Base-by-base conservation (phyloP, 2,797 vertebrate species). In the Arrhamphus sclerolepis region DNA sequence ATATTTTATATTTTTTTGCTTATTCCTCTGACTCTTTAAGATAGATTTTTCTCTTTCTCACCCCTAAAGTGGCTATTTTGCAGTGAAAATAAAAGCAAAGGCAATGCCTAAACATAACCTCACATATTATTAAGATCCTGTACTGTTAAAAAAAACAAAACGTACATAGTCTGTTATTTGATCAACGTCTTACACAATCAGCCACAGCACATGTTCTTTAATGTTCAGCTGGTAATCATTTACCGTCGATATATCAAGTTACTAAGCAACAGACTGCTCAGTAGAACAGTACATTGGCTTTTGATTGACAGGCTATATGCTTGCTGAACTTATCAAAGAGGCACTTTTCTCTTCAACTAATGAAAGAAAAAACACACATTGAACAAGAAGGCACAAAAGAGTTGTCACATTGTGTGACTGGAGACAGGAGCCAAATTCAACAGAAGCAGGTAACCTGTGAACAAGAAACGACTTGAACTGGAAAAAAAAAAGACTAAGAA, bases 191-290 rank as follows among this genome's bases (percentile, higher is more conserved):
- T 24, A 52, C 21, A 22, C 16, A 24, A 53, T 55, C 39, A 54
- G 18, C 2, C 39, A 26, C 31, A 34, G 19, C 42, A 16, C 39
- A 29, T 34, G 1, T 53, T 41, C 18, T 58, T 29, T 39, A 47
- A 52, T n/a, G 47, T 31, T 0, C 0, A 67, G 21, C 28, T 40
- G 31, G 8, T 52, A 24, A 62, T 68, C 19, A 22, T 1, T 49
- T 56, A 14, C n/a, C 5, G 48, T 56, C n/a, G 49, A 9, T 64
- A 61, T 54, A 50, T 17, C 38, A 67, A 14, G 34, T 65, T 61
- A 60, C 50, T 43, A 49, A 66, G 52, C 60, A 75, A 75, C 59
- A 66, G 20, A 20, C 46, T 51, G 39, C 42, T 63, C 26, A 59
- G 24, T 29, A 46, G 43, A 50, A n/a, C 13, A 51, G 13, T 18